Conservation (phyloP, 2,113 vertebrate genomes). For the Turdus rufiventris region DNA sequence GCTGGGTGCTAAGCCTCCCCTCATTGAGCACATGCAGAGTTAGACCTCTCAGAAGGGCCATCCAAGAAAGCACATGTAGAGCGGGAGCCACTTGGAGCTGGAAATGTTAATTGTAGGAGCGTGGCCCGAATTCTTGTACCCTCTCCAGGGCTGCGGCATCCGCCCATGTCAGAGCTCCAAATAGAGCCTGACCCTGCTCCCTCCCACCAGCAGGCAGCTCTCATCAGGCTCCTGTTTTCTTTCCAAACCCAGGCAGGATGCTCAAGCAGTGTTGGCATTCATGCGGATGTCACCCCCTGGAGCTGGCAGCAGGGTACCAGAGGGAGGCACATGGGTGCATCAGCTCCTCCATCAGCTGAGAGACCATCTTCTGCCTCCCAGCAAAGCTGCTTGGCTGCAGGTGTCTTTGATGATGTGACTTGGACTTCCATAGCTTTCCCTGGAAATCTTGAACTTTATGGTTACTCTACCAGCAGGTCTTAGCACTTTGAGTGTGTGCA, state of each 20-base stretch:
- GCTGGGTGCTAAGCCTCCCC: conserved; percentile 38
- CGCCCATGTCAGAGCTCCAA: conserved; percentile 2
- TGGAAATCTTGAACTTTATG: neutral
- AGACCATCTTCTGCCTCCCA: neutral
- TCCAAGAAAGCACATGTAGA: conserved; percentile 37
- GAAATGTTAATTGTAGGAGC: conserved; percentile 55
- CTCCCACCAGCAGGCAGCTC: neutral
- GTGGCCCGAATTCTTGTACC: conserved; percentile 30
- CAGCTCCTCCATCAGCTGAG: neutral
- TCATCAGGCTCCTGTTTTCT: neutral
- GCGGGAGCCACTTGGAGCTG: conserved; percentile 13
- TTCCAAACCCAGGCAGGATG: neutral
- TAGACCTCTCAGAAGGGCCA: conserved; percentile 41
- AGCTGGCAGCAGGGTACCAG: neutral
- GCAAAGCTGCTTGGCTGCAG: neutral
- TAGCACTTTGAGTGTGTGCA: neutral
- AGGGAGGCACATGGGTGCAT: neutral
- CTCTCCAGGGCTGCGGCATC: conserved; percentile 3
- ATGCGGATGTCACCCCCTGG: neutral
- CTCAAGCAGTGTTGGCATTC: neutral
- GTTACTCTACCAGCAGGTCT: neutral
- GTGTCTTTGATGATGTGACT: neutral
- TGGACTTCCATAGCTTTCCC: neutral
- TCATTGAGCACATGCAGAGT: neutral
- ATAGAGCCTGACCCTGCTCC: conserved; percentile 7